These are phyloP conservation scores for Rhagonycha fulva DNA, from an alignment of 2,888 invertebrate genomes.

Conservation along the genomic window DNA sequence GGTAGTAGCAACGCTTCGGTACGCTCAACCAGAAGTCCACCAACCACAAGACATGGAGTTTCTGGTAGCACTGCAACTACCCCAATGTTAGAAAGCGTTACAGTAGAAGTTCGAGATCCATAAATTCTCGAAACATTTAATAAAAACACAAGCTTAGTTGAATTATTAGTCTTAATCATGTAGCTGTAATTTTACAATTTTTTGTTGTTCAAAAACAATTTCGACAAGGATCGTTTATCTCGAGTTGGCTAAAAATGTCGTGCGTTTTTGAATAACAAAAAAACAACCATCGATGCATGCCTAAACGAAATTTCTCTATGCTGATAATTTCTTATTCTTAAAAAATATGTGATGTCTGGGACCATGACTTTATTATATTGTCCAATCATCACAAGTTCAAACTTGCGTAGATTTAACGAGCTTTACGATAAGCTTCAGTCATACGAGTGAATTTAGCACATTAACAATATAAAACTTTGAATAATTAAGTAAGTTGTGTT, in stretches of 20 bases:
- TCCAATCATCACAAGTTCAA: conserved; percentile 49
- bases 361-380: conserved; percentile 49
- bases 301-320: conserved; percentile 3
- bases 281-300: conserved; percentile 6
- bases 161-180: conserved; percentile 36
- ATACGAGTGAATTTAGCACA: conserved; percentile 2
- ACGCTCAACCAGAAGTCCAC: conserved; percentile 65
- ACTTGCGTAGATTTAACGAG: conserved; percentile 16
- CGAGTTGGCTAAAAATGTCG: background rate
- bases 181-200: background rate
- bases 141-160: background rate
- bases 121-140: conserved; percentile 1
- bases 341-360: conserved; percentile 52
- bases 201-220: background rate
- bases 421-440: conserved; percentile 16
- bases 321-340: conserved; percentile 36
- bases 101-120: conserved; percentile 76
- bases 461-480: background rate
- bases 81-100: conserved; percentile 67
- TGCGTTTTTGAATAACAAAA: background rate
- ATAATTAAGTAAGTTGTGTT: conserved; percentile 3
- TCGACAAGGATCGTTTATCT: background rate
- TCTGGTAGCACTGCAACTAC: conserved; percentile 46
- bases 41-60: conserved; percentile 40
- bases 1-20: conserved; percentile 80